Evolutionary conservation across 1,140 invertebrate species (phyloP).

Genomic region (Drosophila chauvacae): DNA sequence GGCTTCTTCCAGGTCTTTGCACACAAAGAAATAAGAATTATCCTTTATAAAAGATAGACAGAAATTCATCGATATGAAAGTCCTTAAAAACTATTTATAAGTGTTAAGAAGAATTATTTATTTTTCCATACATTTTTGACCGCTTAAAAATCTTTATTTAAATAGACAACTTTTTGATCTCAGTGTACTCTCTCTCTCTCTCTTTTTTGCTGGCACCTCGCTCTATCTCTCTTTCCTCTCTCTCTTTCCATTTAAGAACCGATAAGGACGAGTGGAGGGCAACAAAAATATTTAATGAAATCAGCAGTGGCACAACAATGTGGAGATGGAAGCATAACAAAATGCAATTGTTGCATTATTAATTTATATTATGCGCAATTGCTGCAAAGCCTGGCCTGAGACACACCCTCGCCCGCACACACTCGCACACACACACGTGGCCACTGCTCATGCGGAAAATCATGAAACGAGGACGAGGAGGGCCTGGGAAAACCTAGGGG

Average conservation of each 20-base stretch:
- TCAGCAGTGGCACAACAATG: conserved; percentile 58
- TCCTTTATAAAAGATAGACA: too few species aligned
- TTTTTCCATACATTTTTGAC: not conserved
- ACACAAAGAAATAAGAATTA: too few species aligned
- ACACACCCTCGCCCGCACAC: conserved; percentile 1
- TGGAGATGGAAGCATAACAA: conserved; percentile 63
- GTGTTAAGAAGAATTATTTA: not conserved
- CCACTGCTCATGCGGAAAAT: conserved; percentile 70
- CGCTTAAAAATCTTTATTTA: not conserved
- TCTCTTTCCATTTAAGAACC: conserved; percentile 3
- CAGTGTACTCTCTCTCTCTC: conserved; percentile 4
- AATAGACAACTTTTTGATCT: not conserved
- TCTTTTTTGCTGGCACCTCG: too few species aligned
- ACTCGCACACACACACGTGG: conserved; percentile 26
- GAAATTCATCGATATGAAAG: too few species aligned
- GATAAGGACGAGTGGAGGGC: conserved; percentile 54
- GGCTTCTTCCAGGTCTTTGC: too few species aligned
- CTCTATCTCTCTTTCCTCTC: not conserved
- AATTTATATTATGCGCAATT: conserved; percentile 83
- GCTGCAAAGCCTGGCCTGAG: conserved; percentile 43
- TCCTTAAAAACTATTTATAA: not conserved
- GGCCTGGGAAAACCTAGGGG: conserved; percentile 20
- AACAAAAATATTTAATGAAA: conserved; percentile 82
- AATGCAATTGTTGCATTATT: conserved; percentile 83
- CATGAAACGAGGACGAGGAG: conserved; percentile 39